These are phyloP conservation scores for Kobus ellipsiprymnus DNA, from an alignment of 2,113 vertebrate genomes.

Conservation along the genomic window DNA sequence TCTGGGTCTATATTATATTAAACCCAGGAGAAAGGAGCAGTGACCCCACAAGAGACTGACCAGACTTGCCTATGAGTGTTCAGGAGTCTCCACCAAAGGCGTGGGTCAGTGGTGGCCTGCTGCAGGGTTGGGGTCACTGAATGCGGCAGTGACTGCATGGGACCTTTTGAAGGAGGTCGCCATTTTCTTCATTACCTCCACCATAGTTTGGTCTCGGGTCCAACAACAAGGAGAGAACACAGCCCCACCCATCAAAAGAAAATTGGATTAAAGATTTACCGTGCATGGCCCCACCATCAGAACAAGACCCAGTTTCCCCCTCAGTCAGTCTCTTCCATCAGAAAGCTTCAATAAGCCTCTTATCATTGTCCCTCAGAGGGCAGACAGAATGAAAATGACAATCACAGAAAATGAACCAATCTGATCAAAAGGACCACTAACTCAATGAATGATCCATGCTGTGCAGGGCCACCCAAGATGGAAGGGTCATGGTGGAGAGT, in stretches of 20 bases:
- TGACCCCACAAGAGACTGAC: background rate
- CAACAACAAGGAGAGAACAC: background rate
- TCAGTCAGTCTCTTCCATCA: background rate
- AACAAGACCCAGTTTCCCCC: background rate
- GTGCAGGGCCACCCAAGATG: background rate
- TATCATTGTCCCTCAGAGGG: background rate
- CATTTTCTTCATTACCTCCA: background rate
- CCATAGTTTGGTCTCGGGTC: background rate
- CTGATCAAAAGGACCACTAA: background rate
- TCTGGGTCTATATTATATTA: background rate
- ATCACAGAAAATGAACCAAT: background rate
- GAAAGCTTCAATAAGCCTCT: background rate
- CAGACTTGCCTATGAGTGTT: background rate
- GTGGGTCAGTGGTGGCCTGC: background rate
- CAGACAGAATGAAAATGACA: background rate
- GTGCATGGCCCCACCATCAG: background rate
- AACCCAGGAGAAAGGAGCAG: background rate
- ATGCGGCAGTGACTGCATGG: accelerated
- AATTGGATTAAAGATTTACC: background rate
- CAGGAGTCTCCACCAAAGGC: background rate
- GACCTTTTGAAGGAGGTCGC: background rate
- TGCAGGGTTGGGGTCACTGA: background rate
- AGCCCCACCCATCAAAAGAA: background rate
- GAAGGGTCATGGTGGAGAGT: background rate
- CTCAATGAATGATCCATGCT: background rate